A percentile compares a stretch with the other conserved stretches of the same genome.
Evolutionary conservation across 1,140 invertebrate species (phyloP).

Genomic region (Drosophila azteca): DNA sequence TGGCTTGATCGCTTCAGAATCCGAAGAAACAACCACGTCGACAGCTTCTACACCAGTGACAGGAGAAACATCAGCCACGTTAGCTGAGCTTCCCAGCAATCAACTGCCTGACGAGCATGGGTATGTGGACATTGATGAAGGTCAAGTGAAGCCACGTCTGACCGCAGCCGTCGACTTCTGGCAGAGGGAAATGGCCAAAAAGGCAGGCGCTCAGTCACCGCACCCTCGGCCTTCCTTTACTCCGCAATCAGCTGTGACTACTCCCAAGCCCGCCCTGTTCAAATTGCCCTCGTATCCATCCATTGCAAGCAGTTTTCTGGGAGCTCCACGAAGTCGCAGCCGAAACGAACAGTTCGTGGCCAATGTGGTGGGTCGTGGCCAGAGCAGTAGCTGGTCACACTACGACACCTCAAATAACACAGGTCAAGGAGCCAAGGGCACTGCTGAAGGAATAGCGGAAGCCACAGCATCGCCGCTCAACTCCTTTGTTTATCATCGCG

Average conservation of each 20-base stretch:
- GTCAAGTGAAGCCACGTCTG: background rate
- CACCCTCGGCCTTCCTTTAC: background rate
- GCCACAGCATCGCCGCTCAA: constrained; percentile 50
- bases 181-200: constrained; percentile 51
- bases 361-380: constrained; percentile 64
- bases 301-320: constrained; percentile 62
- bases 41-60: background rate
- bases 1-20: constrained; percentile 8
- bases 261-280: constrained; percentile 61
- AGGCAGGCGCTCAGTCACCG: constrained; percentile 12
- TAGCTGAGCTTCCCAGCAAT: constrained; percentile 4
- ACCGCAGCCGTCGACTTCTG: constrained; percentile 43
- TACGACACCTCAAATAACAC: constrained; percentile 13
- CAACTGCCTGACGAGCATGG: constrained; percentile 35
- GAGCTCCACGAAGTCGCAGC: constrained; percentile 72
- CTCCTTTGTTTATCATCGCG: constrained; percentile 79
- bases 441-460: background rate
- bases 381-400: constrained; percentile 42
- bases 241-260: constrained; percentile 9
- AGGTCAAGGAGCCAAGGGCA: constrained; percentile 10
- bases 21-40: background rate
- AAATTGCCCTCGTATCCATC: constrained; percentile 72
- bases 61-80: background rate
- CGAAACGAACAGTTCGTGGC: constrained; percentile 75
- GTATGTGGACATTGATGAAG: constrained; percentile 2